Evolutionary conservation across 2,888 invertebrate genomes (phyloP).

Genomic region (Cephus sareptanus): DNA sequence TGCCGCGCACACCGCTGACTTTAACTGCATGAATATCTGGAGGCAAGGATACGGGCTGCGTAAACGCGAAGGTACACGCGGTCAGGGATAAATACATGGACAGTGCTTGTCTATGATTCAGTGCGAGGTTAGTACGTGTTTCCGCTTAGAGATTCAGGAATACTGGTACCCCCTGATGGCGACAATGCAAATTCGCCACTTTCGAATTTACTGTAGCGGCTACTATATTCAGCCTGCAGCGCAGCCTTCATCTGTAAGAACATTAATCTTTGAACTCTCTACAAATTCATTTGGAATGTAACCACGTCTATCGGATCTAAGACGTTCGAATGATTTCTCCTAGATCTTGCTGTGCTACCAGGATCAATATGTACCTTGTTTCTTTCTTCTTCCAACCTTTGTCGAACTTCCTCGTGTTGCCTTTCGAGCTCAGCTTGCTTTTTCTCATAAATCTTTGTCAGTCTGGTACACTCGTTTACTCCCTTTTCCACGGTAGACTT

Average conservation of each 20-base stretch:
- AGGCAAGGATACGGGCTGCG: neutral
- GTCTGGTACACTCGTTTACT: constrained; percentile 86
- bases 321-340: neutral
- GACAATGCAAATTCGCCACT: constrained; percentile 55
- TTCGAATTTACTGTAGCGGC: constrained; percentile 58
- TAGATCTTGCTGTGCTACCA: neutral
- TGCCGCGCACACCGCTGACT: neutral
- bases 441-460: constrained; percentile 81
- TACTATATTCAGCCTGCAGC: constrained; percentile 59
- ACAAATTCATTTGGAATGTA: neutral
- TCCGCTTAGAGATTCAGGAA: constrained; percentile 56
- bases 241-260: constrained; percentile 53
- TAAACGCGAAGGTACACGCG: neutral
- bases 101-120: neutral
- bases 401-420: constrained; percentile 82
- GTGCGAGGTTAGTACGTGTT: constrained; percentile 52
- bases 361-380: constrained; percentile 67
- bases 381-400: constrained; percentile 76
- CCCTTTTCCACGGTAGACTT: constrained; percentile 87
- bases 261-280: neutral
- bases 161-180: constrained; percentile 54
- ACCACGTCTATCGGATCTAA: neutral
- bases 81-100: neutral
- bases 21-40: neutral
- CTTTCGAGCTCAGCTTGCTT: constrained; percentile 81